phyloP scores from a whole-genome alignment of 1,140 invertebrate genomes.

The Palaemon carinicauda region DNA sequence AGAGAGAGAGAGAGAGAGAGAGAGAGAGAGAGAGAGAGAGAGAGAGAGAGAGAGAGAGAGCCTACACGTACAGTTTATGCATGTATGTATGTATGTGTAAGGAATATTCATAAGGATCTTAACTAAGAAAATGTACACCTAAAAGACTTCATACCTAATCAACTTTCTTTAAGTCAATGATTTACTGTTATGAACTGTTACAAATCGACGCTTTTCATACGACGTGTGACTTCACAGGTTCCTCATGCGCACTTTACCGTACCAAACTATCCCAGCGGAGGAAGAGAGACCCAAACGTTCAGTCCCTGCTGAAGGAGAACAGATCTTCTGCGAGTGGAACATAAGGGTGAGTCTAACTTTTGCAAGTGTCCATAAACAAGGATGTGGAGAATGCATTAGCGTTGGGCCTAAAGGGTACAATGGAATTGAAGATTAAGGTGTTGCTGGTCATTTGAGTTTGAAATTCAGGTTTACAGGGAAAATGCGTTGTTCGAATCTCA shows the following conservation, averaged over 20 bases:
- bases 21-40: too few species aligned
- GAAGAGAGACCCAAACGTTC: not conserved
- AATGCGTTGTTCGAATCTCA: too few species aligned
- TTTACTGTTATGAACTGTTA: not conserved
- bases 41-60: too few species aligned
- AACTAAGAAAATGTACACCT: not conserved
- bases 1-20: too few species aligned
- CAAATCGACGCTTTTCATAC: not conserved
- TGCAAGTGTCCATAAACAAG: too few species aligned
- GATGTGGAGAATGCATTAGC: too few species aligned
- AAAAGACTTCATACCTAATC: too few species aligned
- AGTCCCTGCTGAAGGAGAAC: not conserved
- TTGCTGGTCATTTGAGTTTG: too few species aligned
- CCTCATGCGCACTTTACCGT: conserved; percentile 40
- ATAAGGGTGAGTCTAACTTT: conserved; percentile 38
- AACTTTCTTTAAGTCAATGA: not conserved
- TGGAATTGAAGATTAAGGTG: too few species aligned
- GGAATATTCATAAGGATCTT: too few species aligned
- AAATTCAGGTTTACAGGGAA: too few species aligned
- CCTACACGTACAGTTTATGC: not conserved
- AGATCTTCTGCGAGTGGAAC: conserved; percentile 58
- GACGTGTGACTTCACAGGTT: conserved; percentile 14
- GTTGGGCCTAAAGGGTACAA: too few species aligned
- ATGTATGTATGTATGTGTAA: not conserved
- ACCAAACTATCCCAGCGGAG: not conserved